Evolutionary conservation across 2,888 invertebrate genomes (phyloP), one percentile per base, ranked within the genome.

Genomic region (Therioaphis trifolii): DNA sequence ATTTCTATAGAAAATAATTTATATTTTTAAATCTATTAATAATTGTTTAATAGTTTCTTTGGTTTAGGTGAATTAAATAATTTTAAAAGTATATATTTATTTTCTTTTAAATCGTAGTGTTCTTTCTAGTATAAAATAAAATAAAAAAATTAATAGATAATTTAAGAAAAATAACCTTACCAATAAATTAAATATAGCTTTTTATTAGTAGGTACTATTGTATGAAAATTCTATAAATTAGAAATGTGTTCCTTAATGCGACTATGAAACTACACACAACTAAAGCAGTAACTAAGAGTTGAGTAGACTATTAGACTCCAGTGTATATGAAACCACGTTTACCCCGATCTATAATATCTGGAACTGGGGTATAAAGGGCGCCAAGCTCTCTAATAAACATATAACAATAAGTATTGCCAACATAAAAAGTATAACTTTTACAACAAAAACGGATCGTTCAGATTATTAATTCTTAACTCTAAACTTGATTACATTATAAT

Each of bases 281-380:
- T 49, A 52, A 68, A 68, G 68, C 78, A 52, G 40, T 52, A 63
- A 24, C 63, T 49, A 49, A 18, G 40, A 27, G 55, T n/a, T 24
- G 68, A 40, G 55, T 78, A 78, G 52, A 68, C 68, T 68, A 43
- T n/a, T n/a, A n/a, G n/a, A n/a, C n/a, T n/a, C n/a, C 27, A 29
- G 46, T 63, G 14, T 29, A 35, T 24, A n/a, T 35, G 5, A 27
- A 72, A 71, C 46, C 61, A 80, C 43, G 58, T 79, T 71, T 80
- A 46, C 46, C 49, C 72, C 72, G 82, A 82, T 82, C 82, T 49
- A 82, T 82, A 82, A 82, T 63, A 74, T 82, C 82, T 74, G 72
- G 49, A 72, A 78, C 61, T 58, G 71, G 71, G 79, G 72, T 82
- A 63, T 49, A 63, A 82, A 82, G 61, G 74, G 72, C 82, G 82